Evolutionary conservation across 2,888 invertebrate genomes (phyloP), one percentile per base, ranked within the genome.

Genomic region (Ernsta delagoae): DNA sequence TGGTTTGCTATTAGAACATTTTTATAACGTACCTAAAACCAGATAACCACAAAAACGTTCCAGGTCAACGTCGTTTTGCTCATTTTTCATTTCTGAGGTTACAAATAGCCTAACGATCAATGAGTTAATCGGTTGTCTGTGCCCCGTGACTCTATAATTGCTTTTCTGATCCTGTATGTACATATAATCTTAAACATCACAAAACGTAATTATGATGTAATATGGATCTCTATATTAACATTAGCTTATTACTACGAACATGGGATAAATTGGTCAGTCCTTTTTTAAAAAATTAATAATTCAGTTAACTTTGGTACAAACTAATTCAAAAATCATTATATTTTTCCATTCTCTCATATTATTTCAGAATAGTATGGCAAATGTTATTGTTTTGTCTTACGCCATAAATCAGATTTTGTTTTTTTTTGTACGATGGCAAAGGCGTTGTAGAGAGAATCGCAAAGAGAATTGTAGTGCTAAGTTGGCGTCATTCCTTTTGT

Each of bases 391-490:
- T 1, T 54, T 54, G 9, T 31, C 53, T 54, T 54, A 24, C 16
- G n/a, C 12, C n/a, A 12, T 48, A 48, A 48, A 48, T 48, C 48
- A 48, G 12, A 16, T 45, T 48, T 48, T 62, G 5, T 50, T 63
- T 54, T 16, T 16, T 11, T 63, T 63, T 54, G 41, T 11, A 12
- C 16, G 8, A 31, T 16, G 4, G 41, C 36, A 7, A 54, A 54
- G 31, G 11, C 12, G 48, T 36, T 7, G 59, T 41, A 12, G n/a
- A 50, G 59, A 41, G 11, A 50, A 59, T 34, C 5, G 34, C 34
- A 8, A 31, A 34, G 54, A 54, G 39, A 56, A 64, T 56, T 66
- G 50, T 54, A 41, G 53, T 43, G 41, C 65, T 39, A 48, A 45
- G 24, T 43, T 12, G 12, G 12, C 53, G 50, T 66, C 9, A 62